Percentiles rank a stretch among this genome's conserved stretches.
phyloP scores from a whole-genome alignment of 2,888 invertebrate species.

The Amaurobius ferox region DNA sequence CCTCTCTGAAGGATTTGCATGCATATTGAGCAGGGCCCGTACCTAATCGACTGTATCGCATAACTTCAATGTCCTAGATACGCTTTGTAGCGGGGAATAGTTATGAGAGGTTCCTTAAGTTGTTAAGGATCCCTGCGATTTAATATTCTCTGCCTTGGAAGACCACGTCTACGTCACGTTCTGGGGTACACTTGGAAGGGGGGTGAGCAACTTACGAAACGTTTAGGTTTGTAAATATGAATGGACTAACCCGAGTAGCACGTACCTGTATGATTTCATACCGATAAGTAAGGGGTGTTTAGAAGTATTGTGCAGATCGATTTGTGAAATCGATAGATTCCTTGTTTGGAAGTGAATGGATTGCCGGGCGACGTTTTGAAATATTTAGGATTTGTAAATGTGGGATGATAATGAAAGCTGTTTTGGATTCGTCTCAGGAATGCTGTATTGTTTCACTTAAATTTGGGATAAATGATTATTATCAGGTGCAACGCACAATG shows the following conservation, averaged over 20 bases:
- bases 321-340: not conserved
- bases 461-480: too few relatives aligned
- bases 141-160: conserved; percentile 33
- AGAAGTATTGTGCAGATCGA: not conserved
- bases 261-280: not conserved
- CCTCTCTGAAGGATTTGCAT: conserved; percentile 56
- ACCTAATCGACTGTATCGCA: conserved; percentile 66
- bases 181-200: not conserved
- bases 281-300: not conserved
- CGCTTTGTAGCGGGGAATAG: conserved; percentile 54
- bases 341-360: not conserved
- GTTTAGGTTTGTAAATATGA: conserved; percentile 17
- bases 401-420: too few relatives aligned
- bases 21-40: conserved; percentile 63
- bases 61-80: conserved; percentile 9
- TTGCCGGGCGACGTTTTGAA: not conserved
- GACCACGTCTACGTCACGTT: conserved; percentile 48
- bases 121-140: conserved; percentile 4
- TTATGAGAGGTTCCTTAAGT: conserved; percentile 52
- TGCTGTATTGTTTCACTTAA: too few relatives aligned
- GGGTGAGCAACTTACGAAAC: conserved; percentile 33
- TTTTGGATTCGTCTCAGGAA: too few relatives aligned
- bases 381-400: not conserved
- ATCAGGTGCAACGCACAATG: too few relatives aligned
- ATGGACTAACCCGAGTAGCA: not conserved